Evolutionary conservation across 2,113 vertebrate species (phyloP), one percentile per base, ranked within the genome.

Genomic region (Osmerus mordax): DNA sequence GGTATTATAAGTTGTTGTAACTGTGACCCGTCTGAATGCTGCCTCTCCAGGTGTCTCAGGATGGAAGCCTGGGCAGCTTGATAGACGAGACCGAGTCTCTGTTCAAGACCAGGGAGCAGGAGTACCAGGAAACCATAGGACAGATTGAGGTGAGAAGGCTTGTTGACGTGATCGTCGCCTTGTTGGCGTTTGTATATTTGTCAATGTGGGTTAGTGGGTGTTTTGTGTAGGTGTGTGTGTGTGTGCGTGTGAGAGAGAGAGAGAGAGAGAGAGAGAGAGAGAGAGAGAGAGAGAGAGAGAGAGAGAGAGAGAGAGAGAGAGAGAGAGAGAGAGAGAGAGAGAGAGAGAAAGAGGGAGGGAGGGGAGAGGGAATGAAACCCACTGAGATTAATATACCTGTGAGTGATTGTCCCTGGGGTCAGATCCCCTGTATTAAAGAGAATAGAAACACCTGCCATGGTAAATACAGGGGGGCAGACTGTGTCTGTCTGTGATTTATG

Each of bases 81-180:
- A 98, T 99, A 70, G 93, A 99, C 0, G 95, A 98, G 86, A 98
- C 97, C 0, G 97, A 99, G 74, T 96, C 95, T 19, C 95, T 97
- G 75, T 97, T 99, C 88, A 97, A 96, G 91, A 97, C 91, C 0
- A 93, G 97, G 87, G 97, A 99, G 89, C 93, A 97, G 80, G 96
- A 98, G 75, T 99, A 99, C 85, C 97, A 99, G 85, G 93, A 98
- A 68, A 97, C 95, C 15, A 99, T 99, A 59, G 97, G 94, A 25
- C 94, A 98, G 90, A 99, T 99, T 0, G 97, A 99, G 96, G 97
- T 99, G 79, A 89, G 88, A 32, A 2, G 3, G 19, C 63, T 15
- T 63, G 15, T 2, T 59, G 19, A 47, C n/a, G 9, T 47, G 41
- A 47, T 12, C 2, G 41, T 47, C 41, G 9, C 41, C 41, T 11